Evolutionary conservation across 2,113 vertebrate species (phyloP), one percentile per base, ranked within the genome.

Genomic region (Neogale vison): DNA sequence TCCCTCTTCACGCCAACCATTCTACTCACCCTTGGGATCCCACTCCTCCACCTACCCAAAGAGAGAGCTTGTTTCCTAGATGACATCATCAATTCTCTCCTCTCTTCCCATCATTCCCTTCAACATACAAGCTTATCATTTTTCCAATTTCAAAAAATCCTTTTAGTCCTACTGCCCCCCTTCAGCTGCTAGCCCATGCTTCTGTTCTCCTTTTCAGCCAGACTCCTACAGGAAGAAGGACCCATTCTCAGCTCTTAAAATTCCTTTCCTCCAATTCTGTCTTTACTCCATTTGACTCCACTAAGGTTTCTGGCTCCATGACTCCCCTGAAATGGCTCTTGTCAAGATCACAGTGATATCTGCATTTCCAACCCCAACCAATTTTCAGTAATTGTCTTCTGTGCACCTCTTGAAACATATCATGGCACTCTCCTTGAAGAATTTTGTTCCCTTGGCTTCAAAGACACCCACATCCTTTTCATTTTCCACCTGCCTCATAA

Each of bases 271-370:
- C 61, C 29, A 14, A 0, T 1, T 45, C 29, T 81, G 47, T 81
- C 50, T 69, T 52, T 45, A 59, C 39, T 63, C 50, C 71, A n/a
- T 76, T 76, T 45, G 24, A 76, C 34, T 50, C 23, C 61, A 4
- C 2, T 2, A 42, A 42, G 39, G 3, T 26, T 31, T 50, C 10
- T 18, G n/a, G 21, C 59, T 79, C 24, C 50, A 17, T 10, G 39
- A 26, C 61, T 61, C 39, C 42, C 14, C 13, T 11, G 18, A 50
- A 47, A 21, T 34, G 26, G 20, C 52, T 80, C 14, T 26, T 76
- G 45, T 65, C 26, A 7, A 67, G 36, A 34, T 14, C 9, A 10
- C 59, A 21, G 0, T 1, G 4, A n/a, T 4, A 24, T 29, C 23
- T 71, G 23, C 50, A n/a, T 71, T 21, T 84, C 23, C 4, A 20